Base-by-base conservation (phyloP, 1,140 invertebrate genomes). In the Saccostrea glomerata region DNA sequence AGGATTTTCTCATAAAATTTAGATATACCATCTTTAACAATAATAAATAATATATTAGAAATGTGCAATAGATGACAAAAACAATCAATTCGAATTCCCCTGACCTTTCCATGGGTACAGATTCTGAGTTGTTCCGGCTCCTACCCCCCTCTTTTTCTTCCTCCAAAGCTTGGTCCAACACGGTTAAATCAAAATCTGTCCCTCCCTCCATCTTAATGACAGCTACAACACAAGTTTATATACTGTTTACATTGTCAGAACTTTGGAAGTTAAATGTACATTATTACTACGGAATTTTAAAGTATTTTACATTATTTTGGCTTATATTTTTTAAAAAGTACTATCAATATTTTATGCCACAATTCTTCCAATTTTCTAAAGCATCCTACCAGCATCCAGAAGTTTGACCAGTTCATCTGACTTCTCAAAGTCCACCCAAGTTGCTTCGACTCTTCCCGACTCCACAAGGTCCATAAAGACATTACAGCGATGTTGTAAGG, bases 121-220 rank as follows among this genome's bases (percentile, higher is more conserved):
- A 91, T 36, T 92, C 93, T 0, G 92, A 93, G 66, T 92, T 93
- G 54, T 92, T 92, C 58, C 91, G 83, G 63, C 90, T 92, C 63
- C 92, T 82, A 15, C 47, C 55, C 9, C 85, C 86, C 7, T 88
- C 86, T 84, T 89, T 88, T 13, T 92, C 91, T 54, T 93, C 90
- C 63, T 90, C 73, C 36, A 94, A 92, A 40, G 93, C 92, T 25
- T 94, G 95, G 92, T 98, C 97, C 6, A 99, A 95, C 20, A 97
- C 96, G 91, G 97, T 97, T 3, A 99, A 95, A 95, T 99, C 99
- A 92, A 98, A 97, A 90, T 99, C 98, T n/a, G 97, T 97, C 5
- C 99, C 99, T 77, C 98, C 99, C 96, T 99, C 99, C 20, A 99
- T 95, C 94, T 98, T 98, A 89, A 99, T 99, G 2, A 99, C 99